These are phyloP conservation scores for Ophion ellenae DNA, from an alignment of 2,888 invertebrate genomes.

Conservation along the genomic window DNA sequence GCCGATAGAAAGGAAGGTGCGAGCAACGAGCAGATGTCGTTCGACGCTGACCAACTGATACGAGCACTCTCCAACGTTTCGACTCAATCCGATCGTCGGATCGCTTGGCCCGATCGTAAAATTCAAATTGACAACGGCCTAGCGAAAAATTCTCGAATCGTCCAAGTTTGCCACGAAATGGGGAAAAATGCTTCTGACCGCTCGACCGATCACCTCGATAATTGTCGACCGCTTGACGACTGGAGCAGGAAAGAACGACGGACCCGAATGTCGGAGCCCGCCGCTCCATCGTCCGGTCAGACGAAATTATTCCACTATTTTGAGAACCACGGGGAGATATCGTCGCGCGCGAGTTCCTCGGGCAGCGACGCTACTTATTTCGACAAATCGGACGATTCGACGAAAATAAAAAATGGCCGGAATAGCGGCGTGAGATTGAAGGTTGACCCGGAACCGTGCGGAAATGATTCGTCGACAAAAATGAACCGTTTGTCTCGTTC, in stretches of 20 bases:
- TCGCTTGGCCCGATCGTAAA: conserved; percentile 14
- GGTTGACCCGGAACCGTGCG: conserved; percentile 38
- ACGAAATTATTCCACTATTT: not conserved
- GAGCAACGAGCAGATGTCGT: conserved; percentile 21
- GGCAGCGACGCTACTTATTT: not conserved
- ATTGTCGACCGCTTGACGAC: not conserved
- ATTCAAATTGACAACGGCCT: not conserved
- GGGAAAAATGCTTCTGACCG: not conserved
- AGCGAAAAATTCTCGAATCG: not conserved
- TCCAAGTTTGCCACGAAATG: not conserved
- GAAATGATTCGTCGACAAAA: conserved; percentile 35
- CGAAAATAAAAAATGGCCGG: not conserved
- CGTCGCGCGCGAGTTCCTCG: not conserved
- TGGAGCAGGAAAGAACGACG: no score
- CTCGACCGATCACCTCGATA: not conserved
- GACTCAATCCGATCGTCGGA: conserved; percentile 33
- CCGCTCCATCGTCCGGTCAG: not conserved
- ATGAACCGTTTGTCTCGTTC: not conserved
- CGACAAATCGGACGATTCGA: not conserved
- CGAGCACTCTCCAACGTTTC: conserved; percentile 71
- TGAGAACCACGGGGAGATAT: not conserved
- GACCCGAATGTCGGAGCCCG: not conserved
- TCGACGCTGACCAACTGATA: conserved; percentile 70
- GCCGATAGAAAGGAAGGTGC: conserved; percentile 9
- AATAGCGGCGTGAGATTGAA: conserved; percentile 16